Evolutionary conservation across 2,113 vertebrate species (phyloP), one percentile per base, ranked within the genome.

Genomic region (Atractosteus spatula): DNA sequence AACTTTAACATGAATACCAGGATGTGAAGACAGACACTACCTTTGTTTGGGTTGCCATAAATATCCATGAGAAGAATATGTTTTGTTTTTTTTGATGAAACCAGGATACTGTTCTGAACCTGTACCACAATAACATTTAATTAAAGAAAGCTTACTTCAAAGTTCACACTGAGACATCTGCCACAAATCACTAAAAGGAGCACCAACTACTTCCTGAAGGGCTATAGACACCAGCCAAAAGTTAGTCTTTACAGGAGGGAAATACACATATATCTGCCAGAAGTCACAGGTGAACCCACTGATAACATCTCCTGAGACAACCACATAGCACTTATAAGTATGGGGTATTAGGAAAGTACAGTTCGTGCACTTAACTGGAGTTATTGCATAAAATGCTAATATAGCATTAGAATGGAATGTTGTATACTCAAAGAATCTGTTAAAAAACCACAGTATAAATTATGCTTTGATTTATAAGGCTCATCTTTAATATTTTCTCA

Each of bases 51-150:
- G 57, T 57, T 66, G 56, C 51, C 66, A 67, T 44, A 71, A 4
- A 68, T 63, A 68, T 73, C 55, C 71, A 45, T 41, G 3, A 55
- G 43, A 73, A 69, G 65, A 76, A 72, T 72, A 17, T 56, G 65
- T 65, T 73, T 68, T 76, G 70, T 76, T 76, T 43, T 3, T 44
- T 6, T 16, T 47, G 2, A 51, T 71, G 14, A 72, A 71, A 59
- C 45, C 66, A 72, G 66, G 55, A 56, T n/a, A 11, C 47, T 42
- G n/a, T 29, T 55, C 13, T 55, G 43, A 17, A 59, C 12, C 2
- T 43, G 62, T 54, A 68, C 65, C 64, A 54, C 43, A 54, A 13
- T 44, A 67, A 14, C 54, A 57, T 44, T 42, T 55, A 16, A 41
- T 54, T 17, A 55, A 45, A 56, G 62, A 14, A 63, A 8, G 14